Base-by-base conservation (phyloP, 2,888 invertebrate genomes). In the Brachypalpus laphriformis region DNA sequence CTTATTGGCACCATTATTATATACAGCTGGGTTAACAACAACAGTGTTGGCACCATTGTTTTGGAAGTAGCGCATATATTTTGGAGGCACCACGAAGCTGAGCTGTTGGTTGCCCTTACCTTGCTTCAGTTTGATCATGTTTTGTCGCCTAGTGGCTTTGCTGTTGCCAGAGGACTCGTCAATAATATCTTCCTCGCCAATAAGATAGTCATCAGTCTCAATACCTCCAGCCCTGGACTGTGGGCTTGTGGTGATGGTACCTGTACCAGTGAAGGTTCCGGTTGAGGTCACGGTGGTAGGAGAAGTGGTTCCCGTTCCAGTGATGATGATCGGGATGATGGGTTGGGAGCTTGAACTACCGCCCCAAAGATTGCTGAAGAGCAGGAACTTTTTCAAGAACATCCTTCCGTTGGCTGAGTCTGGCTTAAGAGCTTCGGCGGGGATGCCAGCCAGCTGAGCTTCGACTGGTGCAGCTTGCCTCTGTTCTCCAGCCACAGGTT, bases 261-360 rank as follows among this genome's bases (percentile, higher is more conserved):
- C 8, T 0, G 87, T 80, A 14, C 87, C 87, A 0, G 80, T 34
- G 16, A 76, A 56, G 3, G 86, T 86, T 5, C 87, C 89, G 0
- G 76, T 87, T 2, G 87, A 88, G 0, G 89, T 90, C 1, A 54
- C 20, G 3, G 70, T 68, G n/a, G 56, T 42, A 1, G 6, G 2
- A 2, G 40, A 8, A 14, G 65, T 51, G 20, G 0, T 25, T 14
- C 49, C 31, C 0, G 54, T 54, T 16, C 61, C 76, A 9, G 76
- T 66, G n/a, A 91, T 90, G 9, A 91, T 90, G 25, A 90, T 90
- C 0, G 90, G 91, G 25, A 90, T 89, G 59, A 90, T 87, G 3
- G 89, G 90, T 66, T 89, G 90, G 7, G 25, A 56, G 16, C 11
- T 78, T 3, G 74, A 88, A 49, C 82, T 88, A 45, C 89, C 87